Percentiles rank a stretch among this genome's conserved stretches.
phyloP scores from a whole-genome alignment of 2,113 vertebrate species.

The Pardalotus punctatus region DNA sequence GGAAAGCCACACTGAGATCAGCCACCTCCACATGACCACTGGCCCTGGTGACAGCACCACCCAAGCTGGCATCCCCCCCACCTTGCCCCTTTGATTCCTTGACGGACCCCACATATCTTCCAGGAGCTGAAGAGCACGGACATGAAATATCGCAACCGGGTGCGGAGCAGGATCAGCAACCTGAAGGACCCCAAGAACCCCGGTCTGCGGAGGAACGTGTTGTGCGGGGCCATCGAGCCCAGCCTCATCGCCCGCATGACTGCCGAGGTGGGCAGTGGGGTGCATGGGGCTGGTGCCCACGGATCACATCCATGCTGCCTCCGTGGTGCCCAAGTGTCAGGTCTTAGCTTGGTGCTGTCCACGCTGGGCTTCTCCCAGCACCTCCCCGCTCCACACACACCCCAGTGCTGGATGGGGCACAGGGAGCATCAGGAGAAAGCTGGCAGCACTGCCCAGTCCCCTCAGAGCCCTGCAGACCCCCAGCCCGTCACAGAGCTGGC shows the following conservation, averaged over 20 bases:
- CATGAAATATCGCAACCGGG: slow-evolving; percentile 97
- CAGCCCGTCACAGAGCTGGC: not conserved
- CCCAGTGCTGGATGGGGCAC: not conserved
- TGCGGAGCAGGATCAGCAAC: slow-evolving; percentile 97
- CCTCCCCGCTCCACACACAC: not conserved
- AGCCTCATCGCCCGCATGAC: slow-evolving; percentile 90
- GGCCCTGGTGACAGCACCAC: not conserved
- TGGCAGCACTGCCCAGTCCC: not conserved
- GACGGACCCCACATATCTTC: slow-evolving; percentile 86
- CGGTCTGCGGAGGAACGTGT: slow-evolving; percentile 84
- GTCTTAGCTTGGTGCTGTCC: not conserved
- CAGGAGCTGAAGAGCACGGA: slow-evolving; percentile 91
- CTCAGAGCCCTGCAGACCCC: not conserved
- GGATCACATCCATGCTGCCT: not conserved
- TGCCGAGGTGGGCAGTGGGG: slow-evolving; percentile 78
- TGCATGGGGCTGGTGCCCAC: fast-evolving
- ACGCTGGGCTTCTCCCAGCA: not conserved
- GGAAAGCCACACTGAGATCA: not conserved
- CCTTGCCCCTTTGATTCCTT: slow-evolving; percentile 38
- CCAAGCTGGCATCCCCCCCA: fast-evolving
- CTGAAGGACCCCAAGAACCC: slow-evolving; percentile 98
- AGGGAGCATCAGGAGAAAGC: not conserved
- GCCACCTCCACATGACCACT: fast-evolving
- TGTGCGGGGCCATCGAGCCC: slow-evolving; percentile 82
- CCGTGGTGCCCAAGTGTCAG: not conserved